Conservation (phyloP, 2,797 vertebrate species). For the Chloroceryle inda region DNA sequence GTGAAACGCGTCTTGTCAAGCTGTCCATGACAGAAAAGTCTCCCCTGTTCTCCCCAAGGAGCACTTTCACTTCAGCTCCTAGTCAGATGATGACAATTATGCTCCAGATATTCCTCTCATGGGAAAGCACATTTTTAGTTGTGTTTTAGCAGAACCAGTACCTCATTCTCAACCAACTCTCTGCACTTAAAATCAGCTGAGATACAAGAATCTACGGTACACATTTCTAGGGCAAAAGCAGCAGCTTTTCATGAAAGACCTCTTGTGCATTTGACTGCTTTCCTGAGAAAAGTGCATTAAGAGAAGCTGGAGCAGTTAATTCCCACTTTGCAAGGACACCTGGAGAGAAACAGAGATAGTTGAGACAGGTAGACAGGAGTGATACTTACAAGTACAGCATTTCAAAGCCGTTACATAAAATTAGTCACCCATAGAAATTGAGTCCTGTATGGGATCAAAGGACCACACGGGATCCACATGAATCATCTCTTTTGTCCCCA, state of each 20-base stretch:
- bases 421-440: background rate
- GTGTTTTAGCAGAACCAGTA: background rate
- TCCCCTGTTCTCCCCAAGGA: background rate
- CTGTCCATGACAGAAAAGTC: background rate
- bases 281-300: background rate
- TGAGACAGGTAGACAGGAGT: background rate
- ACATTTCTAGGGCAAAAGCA: background rate
- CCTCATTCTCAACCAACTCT: background rate
- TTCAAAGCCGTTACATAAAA: background rate
- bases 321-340: background rate
- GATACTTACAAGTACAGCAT: background rate
- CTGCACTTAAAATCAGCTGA: background rate
- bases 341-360: background rate
- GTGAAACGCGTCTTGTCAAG: background rate
- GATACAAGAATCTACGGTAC: background rate
- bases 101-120: background rate
- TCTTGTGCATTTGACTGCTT: background rate
- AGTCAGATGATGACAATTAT: background rate
- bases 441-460: background rate
- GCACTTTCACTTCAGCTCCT: background rate
- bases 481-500: background rate
- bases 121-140: background rate
- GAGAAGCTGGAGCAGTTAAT: background rate
- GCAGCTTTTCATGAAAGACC: background rate
- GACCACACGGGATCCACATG: rapidly evolving